phyloP scores from a whole-genome alignment of 2,797 vertebrate species.

The Chelidonichthys spinosus region DNA sequence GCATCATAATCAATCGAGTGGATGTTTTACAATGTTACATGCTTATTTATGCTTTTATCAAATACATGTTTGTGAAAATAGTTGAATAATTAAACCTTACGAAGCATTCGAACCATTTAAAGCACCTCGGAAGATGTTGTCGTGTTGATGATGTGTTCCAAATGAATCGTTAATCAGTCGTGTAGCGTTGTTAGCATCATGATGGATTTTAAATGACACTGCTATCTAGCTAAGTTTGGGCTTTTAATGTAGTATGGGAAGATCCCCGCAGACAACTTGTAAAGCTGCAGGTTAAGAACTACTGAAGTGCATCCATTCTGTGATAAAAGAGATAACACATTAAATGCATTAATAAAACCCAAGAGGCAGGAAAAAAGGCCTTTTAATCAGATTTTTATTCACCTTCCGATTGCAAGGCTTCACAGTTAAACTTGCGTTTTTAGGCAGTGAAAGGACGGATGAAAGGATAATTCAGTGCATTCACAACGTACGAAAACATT shows the following conservation, averaged over 20 bases:
- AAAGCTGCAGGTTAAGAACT: background rate
- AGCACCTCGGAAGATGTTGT: background rate
- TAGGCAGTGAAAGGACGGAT: constrained; percentile 56
- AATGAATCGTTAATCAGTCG: too few species aligned
- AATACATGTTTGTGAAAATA: constrained; percentile 55
- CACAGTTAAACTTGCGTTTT: constrained; percentile 71
- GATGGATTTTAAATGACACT: too few species aligned
- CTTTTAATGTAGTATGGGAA: too few species aligned
- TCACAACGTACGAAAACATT: constrained; percentile 72
- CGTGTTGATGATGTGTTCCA: background rate
- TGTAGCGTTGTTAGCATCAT: too few species aligned
- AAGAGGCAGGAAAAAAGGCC: constrained; percentile 42
- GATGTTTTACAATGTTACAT: constrained; percentile 41
- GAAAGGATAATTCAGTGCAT: constrained; percentile 62
- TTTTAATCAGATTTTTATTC: constrained; percentile 75
- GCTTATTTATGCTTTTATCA: constrained; percentile 63
- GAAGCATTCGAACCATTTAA: background rate
- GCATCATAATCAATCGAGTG: constrained; percentile 42
- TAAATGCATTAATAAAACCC: constrained; percentile 32
- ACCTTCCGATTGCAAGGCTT: constrained; percentile 68
- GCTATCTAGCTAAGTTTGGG: too few species aligned
- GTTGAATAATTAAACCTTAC: constrained; percentile 23
- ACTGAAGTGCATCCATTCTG: background rate
- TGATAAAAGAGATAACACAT: background rate
- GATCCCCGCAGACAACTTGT: too few species aligned